These are phyloP conservation scores for Paracentrotus lividus DNA, from an alignment of 53 echinoderm and acorn worm genomes.

Conservation along the genomic window DNA sequence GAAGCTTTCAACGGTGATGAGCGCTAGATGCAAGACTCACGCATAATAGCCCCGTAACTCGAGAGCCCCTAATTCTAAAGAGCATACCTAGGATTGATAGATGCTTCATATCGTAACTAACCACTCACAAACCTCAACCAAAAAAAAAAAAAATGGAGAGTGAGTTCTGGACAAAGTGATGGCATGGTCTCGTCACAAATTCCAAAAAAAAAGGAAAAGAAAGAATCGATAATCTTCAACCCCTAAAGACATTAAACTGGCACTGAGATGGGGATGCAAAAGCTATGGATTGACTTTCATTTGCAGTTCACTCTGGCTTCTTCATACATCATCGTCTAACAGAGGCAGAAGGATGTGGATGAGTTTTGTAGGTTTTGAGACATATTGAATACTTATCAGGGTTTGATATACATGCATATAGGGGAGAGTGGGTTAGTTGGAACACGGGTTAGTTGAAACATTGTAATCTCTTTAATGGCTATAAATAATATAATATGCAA, in stretches of 20 bases:
- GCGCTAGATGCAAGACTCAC: neutral
- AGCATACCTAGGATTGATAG: neutral
- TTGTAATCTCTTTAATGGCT: neutral
- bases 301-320: neutral
- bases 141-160: neutral
- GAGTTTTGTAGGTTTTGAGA: neutral
- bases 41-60: conserved; percentile 19
- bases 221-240: conserved; percentile 43
- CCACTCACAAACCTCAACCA: neutral
- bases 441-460: neutral
- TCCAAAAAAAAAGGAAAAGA: conserved; percentile 2
- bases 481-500: neutral
- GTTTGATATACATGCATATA: too few relatives aligned
- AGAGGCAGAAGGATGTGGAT: neutral
- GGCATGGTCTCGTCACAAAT: neutral
- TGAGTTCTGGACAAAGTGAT: neutral
- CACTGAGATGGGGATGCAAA: neutral
- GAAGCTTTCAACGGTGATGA: conserved; percentile 27
- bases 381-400: too few relatives aligned
- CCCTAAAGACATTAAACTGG: conserved; percentile 15
- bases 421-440: neutral
- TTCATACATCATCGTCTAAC: neutral
- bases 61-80: conserved; percentile 46
- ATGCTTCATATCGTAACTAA: conserved; percentile 23
- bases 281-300: neutral